Evolutionary conservation across 2,113 vertebrate species (phyloP), one percentile per base, ranked within the genome.

Genomic region (Lagopus leucura): DNA sequence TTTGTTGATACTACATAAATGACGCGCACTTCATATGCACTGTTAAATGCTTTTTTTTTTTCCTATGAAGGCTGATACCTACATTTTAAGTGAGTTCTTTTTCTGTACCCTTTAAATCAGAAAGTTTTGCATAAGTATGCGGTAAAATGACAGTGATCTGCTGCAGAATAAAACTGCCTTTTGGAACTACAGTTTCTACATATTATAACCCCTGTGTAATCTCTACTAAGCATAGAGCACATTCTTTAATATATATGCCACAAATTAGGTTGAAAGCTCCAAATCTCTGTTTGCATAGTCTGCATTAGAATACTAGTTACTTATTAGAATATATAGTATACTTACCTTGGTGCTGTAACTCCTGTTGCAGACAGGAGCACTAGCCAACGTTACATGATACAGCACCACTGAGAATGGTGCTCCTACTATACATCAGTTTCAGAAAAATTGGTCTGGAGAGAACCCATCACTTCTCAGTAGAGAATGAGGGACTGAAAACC

Each of bases 101-200:
- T 88, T 85, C 63, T 86, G n/a, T 72, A 72, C 30, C 55, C n/a
- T 70, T 87, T 92, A 64, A 79, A 91, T 38, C n/a, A 65, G 75
- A 87, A 89, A 34, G 27, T 38, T 95, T 92, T 88, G 86, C 55
- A 4, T 60, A 92, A 80, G 21, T 36, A 24, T 86, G 76, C 42
- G 91, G 82, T 77, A 77, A 86, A 95, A 83, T 74, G 69, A 83
- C 86, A 81, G 34, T 88, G 92, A 95, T 77, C 50, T 83, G 69
- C 42, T 96, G 42, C 65, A 81, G 65, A 94, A 93, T 86, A 88
- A 93, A 92, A 71, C 42, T 86, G 76, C 69, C 88, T 93, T 91
- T 88, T 93, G n/a, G 76, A 95, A 61, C 69, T 75, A 48, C 36
- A 18, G 19, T 93, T 93, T 83, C 86, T 81, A 83, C 22, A 61